Percentiles rank a stretch among this genome's conserved stretches.
phyloP scores from a whole-genome alignment of 1,140 invertebrate genomes.

The Macrocentrus cingulum region DNA sequence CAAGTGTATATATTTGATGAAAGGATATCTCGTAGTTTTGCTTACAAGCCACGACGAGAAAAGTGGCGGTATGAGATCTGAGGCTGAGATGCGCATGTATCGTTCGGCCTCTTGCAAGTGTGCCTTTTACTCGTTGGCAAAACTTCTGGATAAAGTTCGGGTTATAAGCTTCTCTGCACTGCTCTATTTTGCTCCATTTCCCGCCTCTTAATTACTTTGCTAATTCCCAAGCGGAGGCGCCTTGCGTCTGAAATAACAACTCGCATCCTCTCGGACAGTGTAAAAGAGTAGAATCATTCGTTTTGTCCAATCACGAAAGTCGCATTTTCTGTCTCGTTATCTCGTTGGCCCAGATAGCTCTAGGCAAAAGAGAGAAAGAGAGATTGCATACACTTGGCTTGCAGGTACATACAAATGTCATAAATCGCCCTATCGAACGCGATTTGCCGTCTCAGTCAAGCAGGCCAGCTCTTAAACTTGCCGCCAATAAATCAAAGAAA shows the following conservation, averaged over 20 bases:
- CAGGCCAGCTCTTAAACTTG: slow-evolving; percentile 35
- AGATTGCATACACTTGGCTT: slow-evolving; percentile 18
- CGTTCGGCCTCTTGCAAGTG: background rate
- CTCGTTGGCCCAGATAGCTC: background rate
- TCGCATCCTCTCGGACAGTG: slow-evolving; percentile 31
- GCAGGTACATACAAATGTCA: slow-evolving; percentile 31
- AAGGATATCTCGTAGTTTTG: slow-evolving; percentile 6
- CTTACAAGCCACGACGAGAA: background rate
- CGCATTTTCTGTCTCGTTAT: too few relatives aligned
- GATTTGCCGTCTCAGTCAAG: slow-evolving; percentile 44
- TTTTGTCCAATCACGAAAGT: slow-evolving; percentile 20
- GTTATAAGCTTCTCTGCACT: slow-evolving; percentile 38
- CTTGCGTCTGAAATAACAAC: slow-evolving; percentile 47
- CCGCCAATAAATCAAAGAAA: slow-evolving; percentile 27
- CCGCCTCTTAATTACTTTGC: slow-evolving; percentile 53
- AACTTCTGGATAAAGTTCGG: slow-evolving; percentile 44
- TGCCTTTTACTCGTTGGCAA: slow-evolving; percentile 26
- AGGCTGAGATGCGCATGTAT: background rate
- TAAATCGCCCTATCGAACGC: slow-evolving; percentile 45
- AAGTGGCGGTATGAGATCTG: slow-evolving; percentile 1
- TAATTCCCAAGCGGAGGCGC: slow-evolving; percentile 45
- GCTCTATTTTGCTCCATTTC: slow-evolving; percentile 50
- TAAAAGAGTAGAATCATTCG: slow-evolving; percentile 1
- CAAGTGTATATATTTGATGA: background rate
- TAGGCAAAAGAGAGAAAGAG: too few relatives aligned